phyloP scores from a whole-genome alignment of 2,888 invertebrate genomes.

The Acronicta alni region DNA sequence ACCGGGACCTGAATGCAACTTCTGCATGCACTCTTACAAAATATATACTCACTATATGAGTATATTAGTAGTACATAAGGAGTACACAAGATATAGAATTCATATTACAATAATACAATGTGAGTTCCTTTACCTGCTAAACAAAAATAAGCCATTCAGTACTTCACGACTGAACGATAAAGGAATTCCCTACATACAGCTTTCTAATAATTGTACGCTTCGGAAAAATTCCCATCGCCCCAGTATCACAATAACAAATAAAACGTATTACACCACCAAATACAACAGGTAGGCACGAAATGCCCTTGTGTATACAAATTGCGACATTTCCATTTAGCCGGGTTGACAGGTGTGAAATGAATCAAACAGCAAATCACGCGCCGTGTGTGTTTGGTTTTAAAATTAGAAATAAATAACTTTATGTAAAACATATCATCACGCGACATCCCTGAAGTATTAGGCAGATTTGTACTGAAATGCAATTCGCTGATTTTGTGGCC shows the following conservation, averaged over 20 bases:
- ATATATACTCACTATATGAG: no score
- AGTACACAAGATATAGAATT: no score
- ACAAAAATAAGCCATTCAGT: constrained; percentile 5
- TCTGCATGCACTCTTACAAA: no score
- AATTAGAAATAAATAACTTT: constrained; percentile 27
- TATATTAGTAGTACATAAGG: no score
- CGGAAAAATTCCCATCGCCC: constrained; percentile 19
- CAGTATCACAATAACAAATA: constrained; percentile 38
- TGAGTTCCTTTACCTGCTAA: no score
- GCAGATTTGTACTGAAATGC: no score
- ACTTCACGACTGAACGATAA: constrained; percentile 7
- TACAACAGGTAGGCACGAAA: constrained; percentile 22
- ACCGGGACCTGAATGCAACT: no score
- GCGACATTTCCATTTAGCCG: constrained; percentile 39
- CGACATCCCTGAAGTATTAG: no score
- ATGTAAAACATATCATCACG: no score
- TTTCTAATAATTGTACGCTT: constrained; percentile 30
- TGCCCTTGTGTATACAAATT: constrained; percentile 34
- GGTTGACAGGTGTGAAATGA: constrained; percentile 52
- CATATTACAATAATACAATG: no score
- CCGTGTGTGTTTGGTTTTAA: constrained; percentile 37
- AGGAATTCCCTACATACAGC: constrained; percentile 8
- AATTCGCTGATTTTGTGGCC: no score
- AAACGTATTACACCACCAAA: constrained; percentile 38
- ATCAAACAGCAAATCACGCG: constrained; percentile 55